Conservation (phyloP, 2,888 invertebrate genomes). For the Drosophila pseudotakahashii region DNA sequence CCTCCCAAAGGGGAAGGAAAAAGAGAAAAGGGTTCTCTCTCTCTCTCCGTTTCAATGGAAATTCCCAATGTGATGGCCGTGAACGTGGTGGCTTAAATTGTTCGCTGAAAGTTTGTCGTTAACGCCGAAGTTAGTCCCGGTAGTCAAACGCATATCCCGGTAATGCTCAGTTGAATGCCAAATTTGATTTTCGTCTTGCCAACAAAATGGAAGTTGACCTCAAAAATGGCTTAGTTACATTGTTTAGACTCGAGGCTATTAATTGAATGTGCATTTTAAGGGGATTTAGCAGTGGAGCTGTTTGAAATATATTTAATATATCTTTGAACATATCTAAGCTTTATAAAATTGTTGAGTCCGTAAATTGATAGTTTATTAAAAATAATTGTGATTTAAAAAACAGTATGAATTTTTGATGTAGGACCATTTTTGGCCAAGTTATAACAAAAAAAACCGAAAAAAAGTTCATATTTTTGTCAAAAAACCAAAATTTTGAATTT, state of each 20-base stretch:
- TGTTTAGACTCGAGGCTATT: background rate
- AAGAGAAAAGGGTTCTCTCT: background rate
- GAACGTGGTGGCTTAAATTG: conserved; percentile 36
- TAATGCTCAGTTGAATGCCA: background rate
- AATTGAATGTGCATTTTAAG: conserved; percentile 1
- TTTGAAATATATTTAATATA: too few relatives aligned
- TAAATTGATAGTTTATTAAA: too few relatives aligned
- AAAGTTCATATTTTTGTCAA: too few relatives aligned
- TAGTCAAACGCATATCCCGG: conserved; percentile 3
- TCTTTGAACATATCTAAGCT: too few relatives aligned
- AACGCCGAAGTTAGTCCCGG: conserved; percentile 7
- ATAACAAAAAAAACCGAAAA: too few relatives aligned
- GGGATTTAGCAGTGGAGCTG: too few relatives aligned
- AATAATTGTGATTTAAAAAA: too few relatives aligned
- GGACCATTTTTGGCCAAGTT: too few relatives aligned
- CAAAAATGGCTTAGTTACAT: conserved; percentile 1
- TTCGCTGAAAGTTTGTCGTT: conserved; percentile 22
- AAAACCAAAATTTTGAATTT: too few relatives aligned
- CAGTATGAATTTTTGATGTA: too few relatives aligned
- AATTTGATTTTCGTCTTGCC: conserved; percentile 15
- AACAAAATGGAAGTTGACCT: background rate
- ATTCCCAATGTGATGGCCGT: conserved; percentile 19
- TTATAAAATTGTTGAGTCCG: too few relatives aligned
- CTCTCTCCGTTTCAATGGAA: conserved; percentile 2
- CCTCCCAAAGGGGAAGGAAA: too few relatives aligned